phyloP scores from a whole-genome alignment of 2,113 vertebrate genomes.

The Macquaria australasica region DNA sequence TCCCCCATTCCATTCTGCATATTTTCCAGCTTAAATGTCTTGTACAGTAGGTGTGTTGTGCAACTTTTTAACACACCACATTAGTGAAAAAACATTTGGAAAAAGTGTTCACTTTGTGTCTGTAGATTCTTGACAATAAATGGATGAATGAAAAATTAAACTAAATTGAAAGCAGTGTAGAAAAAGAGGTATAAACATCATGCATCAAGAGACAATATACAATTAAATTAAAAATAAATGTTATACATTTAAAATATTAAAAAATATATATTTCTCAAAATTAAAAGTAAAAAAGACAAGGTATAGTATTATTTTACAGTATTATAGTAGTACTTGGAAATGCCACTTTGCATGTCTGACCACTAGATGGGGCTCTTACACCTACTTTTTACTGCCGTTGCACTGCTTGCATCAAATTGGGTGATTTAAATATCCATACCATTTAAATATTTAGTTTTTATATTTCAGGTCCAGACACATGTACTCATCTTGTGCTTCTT shows the following conservation, averaged over 20 bases:
- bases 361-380: slow-evolving; percentile 68
- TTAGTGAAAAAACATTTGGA: neutral
- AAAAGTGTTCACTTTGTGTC: neutral
- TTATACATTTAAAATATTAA: neutral
- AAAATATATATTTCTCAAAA: neutral
- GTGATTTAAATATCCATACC: neutral
- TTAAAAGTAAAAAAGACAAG: neutral
- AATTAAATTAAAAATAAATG: too few species aligned
- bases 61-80: neutral
- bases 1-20: neutral
- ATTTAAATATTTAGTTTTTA: neutral
- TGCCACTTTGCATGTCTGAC: slow-evolving; percentile 22
- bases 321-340: neutral
- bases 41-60: neutral
- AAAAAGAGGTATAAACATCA: neutral
- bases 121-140: neutral
- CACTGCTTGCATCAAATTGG: neutral
- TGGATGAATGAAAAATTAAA: neutral
- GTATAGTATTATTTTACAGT: neutral
- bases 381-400: neutral
- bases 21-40: neutral
- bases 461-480: slow-evolving; percentile 1
- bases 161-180: neutral
- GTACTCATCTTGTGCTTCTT: neutral
- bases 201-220: too few species aligned